Base-by-base conservation (phyloP, 2,888 invertebrate genomes). In the Enchytraeus crypticus region DNA sequence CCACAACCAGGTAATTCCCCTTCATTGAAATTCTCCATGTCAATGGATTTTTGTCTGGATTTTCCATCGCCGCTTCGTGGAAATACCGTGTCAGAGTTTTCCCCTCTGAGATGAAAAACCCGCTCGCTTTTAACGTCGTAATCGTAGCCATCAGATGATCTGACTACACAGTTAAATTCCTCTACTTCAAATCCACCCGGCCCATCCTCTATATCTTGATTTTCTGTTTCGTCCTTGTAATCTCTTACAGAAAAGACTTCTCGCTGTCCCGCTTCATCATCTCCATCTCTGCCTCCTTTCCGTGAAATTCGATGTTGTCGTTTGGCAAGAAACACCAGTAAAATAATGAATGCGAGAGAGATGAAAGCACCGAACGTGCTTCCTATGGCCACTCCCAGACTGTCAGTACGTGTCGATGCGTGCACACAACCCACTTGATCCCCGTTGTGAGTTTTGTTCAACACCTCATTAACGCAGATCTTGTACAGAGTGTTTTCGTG, bases 351-450 rank as follows among this genome's bases (percentile, higher is more conserved):
- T 34, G 63, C 67, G 11, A 69, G 59, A 0, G 64, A 64, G 45
- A 69, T 62, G 54, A 69, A 69, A 3, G 69, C 69, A 18, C 69
- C 69, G 38, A 69, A 66, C 21, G 67, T 66, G 59, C 67, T 68
- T 32, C 69, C 69, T 3, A 69, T 61, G 2, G 67, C 67, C 46
- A 69, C 67, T 18, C 61, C 57, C 27, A 69, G 60, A 14, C 67
- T 68, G 47, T 68, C 67, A 21, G 61, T 63, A 23, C 58, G 34
- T 27, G 69, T 69, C 14, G 67, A 61, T 1, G 65, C 67, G 30
- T 63, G 55, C 21, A 69, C 51, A 55, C 69, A 69, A 14, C 32
- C 33, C 11, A 51, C 27, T 11, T 33, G 33, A n/a, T 54, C 38
- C n/a, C 29, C 27, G 18, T 27, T 27, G 27, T 30, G 46, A 18